Evolutionary conservation across 64 coral and sea anemone genomes (phyloP), one percentile per base, ranked within the genome.

Genomic region (Stichodactyla helianthus): DNA sequence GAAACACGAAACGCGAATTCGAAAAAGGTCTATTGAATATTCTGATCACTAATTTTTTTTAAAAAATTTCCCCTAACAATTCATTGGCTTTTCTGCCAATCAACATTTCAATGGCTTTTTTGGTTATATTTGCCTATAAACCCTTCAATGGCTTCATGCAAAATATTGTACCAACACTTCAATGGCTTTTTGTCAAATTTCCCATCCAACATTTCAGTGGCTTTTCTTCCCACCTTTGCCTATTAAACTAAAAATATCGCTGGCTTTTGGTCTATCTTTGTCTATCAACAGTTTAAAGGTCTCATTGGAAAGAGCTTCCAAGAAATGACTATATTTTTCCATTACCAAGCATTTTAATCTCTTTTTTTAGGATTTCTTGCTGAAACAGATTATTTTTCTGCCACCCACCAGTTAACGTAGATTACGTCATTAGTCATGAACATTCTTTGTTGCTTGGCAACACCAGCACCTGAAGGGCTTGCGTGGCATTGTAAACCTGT

Each of bases 401-500:
- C 35, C 35, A 44, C 35, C 59, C 59, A 17, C 10, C 59, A 0
- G 62, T 23, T 6, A 65, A 18, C 6, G 62, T 65, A 18, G 22
- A 65, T 13, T 6, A 65, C 62, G 19, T 65, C 62, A 65, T 9
- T 6, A n/a, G 62, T 79, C 50, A 79, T 50, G 28, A 44, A 19
- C 77, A 50, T 31, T 87, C 86, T 82, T 50, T 51, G 86, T 90
- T 92, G 94, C 84, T 92, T 44, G 94, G 94, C 88, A 95, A 95
- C 85, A 95, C 94, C 22, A 85, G 81, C 26, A 95, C 91, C 67
- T 92, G 91, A 8, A 70, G 17, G 2, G 88, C 94, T 55, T 88
- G 79, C n/a, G 94, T 87, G 26, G 84, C 82, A 51, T 96, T 96
- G 68, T 96, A 96, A 52, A 96, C 94, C 54, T 96, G 94, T 16